Evolutionary conservation across 2,797 vertebrate species (phyloP), one percentile per base, ranked within the genome.

Genomic region (Epinephelus awoara): DNA sequence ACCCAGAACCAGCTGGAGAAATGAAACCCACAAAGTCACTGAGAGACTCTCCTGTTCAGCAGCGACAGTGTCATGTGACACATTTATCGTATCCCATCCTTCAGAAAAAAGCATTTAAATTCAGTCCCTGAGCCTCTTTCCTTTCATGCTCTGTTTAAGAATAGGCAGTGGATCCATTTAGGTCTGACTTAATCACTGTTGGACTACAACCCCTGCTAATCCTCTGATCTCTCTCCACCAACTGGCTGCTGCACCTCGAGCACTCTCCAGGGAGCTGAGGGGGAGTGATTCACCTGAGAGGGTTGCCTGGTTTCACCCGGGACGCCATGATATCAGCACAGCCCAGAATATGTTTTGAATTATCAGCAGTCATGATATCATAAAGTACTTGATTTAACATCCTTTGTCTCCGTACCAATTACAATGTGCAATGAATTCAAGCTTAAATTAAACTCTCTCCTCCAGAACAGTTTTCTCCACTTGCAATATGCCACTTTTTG

Each of bases 191-290:
- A 90, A 91, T 88, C 86, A 67, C 84, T 74, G 78, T 55, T 77
- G 77, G 83, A 86, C 84, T 72, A 54, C 80, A 81, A 80, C 74
- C 46, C 55, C 64, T 15, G 14, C 83, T 94, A 93, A 93, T 93
- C 91, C 88, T 85, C 89, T 91, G 88, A 94, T 88, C 89, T 87
- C 89, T 87, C 78, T 73, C 75, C 69, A 63, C 88, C 65, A 80
- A 88, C 78, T 62, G 68, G 75, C 80, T 75, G 72, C 80, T 77
- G 54, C 52, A 6, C 27, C 70, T 78, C 38, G 13, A 71, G 64
- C 57, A 19, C 61, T 74, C 72, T 63, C 63, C 18, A 66, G 38
- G 65, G 57, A 65, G 27, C 38, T 23, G 8, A 25, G 67, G 49
- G 57, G 27, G 69, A 63, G 65, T 6, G 9, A 71, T 74, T 67